Base-by-base conservation (phyloP, 2,888 invertebrate species). In the Mythimna lalbum region DNA sequence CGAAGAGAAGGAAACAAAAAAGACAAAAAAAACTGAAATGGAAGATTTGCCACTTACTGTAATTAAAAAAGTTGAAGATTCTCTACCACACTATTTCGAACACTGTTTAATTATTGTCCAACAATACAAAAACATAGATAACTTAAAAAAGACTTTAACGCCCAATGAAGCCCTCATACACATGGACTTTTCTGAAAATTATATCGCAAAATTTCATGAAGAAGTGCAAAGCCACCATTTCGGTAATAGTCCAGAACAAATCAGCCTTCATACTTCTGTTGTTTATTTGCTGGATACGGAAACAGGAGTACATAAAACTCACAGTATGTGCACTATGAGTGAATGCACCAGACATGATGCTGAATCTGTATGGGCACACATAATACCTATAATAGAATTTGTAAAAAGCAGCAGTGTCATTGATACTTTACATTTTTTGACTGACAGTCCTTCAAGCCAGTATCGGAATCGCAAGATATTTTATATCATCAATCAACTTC, bases 311-410 rank as follows among this genome's bases (percentile, higher is more conserved):
- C 23, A 56, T 39, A 49, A 53, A 68, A 61, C 67, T 27, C 43
- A 68, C 67, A 61, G 53, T 68, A 62, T 72, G 61, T 77, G 73
- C 55, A 77, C 77, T 27, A 36, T 70, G 21, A 73, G 77, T 62
- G 52, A 67, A 43, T 70, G 65, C 49, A 50, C 39, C 4, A 57
- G 56, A 49, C 76, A 73, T 52, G 69, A 73, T 52, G 69, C 69
- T 55, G 55, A 31, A 74, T 19, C 55, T 31, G 19, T 55, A 31
- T 31, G 19, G 27, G 27, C 31, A 55, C 27, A 31, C 19, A 36
- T 36, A 53, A 53, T 53, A 53, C 53, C 27, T 27, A 53, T 53
- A 27, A 27, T 27, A 53, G 43, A 64, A 43, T 31, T 31, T 31
- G 63, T 65, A 10, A 65, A 63, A 66, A 43, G 36, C 27, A 63